These are phyloP conservation scores for Frieseomelitta varia DNA, from an alignment of 1,140 invertebrate species.

Conservation along the genomic window DNA sequence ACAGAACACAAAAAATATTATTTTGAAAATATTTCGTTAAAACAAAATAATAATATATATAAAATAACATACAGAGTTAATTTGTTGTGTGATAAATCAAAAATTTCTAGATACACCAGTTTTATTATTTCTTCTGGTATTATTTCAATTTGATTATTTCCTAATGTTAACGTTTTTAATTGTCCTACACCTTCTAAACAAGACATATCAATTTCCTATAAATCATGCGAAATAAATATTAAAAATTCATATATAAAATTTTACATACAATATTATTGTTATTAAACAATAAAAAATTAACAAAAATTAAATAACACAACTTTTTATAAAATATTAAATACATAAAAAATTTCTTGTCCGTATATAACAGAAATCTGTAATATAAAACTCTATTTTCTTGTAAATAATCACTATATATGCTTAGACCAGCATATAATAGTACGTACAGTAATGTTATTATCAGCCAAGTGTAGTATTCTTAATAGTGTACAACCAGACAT, in stretches of 20 bases:
- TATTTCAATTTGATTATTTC: constrained; percentile 88
- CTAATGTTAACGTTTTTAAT: constrained; percentile 89
- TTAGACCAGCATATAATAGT: constrained; percentile 6
- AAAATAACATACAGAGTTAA: constrained; percentile 84
- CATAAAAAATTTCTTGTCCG: background rate
- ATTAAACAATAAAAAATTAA: background rate
- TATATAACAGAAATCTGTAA: background rate
- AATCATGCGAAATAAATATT: constrained; percentile 31
- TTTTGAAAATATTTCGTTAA: constrained; percentile 1
- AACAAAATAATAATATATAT: constrained; percentile 8
- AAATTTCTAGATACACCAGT: constrained; percentile 88
- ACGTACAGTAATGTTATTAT: constrained; percentile 89
- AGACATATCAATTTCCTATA: constrained; percentile 85
- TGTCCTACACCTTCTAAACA: constrained; percentile 87
- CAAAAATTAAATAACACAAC: background rate
- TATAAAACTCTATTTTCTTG: background rate
- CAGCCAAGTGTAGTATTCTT: constrained; percentile 90
- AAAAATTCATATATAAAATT: constrained; percentile 1
- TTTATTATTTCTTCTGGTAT: constrained; percentile 91
- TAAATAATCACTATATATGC: constrained; percentile 5
- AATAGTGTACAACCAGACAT: constrained; percentile 86
- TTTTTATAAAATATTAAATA: background rate
- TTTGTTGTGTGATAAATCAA: constrained; percentile 93
- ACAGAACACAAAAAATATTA: constrained; percentile 53
- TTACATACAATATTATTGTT: background rate